phyloP scores from a whole-genome alignment of 2,113 vertebrate genomes.

The Cercocebus atys region DNA sequence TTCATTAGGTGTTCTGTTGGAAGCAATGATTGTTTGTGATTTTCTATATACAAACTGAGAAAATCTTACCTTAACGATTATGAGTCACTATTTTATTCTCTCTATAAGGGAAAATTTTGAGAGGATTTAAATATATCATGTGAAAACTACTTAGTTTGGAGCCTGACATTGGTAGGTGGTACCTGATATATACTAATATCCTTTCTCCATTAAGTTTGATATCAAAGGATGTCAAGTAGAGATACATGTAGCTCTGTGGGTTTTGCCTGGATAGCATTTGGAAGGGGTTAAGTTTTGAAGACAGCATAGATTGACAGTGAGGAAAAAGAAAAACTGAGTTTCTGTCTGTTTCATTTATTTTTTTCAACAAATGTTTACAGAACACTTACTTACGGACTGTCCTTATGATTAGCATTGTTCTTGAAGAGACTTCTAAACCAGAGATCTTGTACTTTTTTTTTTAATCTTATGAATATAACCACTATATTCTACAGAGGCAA shows the following conservation, averaged over 20 bases:
- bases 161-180: conserved; percentile 16
- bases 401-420: not conserved
- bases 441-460: not conserved
- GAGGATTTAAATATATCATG: conserved; percentile 28
- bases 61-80: conserved; percentile 23
- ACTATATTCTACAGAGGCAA: not conserved
- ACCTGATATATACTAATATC: conserved; percentile 51
- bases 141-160: conserved; percentile 42
- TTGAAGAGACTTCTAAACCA: not conserved
- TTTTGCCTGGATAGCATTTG: not conserved
- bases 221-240: conserved; percentile 14
- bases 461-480: not conserved
- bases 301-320: not conserved
- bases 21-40: not conserved
- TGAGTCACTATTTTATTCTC: conserved; percentile 22
- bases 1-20: not conserved
- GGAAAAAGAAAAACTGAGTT: not conserved
- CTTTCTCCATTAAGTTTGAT: not conserved
- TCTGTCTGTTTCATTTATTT: not conserved
- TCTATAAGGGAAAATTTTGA: conserved; percentile 23
- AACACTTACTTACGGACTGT: not conserved
- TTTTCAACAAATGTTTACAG: not conserved
- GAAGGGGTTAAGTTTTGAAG: conserved; percentile 14
- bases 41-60: not conserved
- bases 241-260: not conserved